A percentile compares a stretch with the other conserved stretches of the same genome.
phyloP scores from a whole-genome alignment of 2,113 vertebrate species.

The Chitala chitala region DNA sequence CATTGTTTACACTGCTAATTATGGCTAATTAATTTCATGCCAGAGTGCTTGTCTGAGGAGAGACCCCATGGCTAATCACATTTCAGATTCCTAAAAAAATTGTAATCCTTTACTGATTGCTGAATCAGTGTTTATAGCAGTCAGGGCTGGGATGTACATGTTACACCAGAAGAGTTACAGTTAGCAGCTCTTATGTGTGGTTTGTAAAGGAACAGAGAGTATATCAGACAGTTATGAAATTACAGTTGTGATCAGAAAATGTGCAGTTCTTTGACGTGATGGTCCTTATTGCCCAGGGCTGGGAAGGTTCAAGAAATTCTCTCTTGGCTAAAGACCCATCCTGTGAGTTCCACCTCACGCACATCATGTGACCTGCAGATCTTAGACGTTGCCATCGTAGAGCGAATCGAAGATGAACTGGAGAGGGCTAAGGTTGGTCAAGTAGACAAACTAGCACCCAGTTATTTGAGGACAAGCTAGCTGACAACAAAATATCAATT shows the following conservation, averaged over 20 bases:
- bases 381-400: slow-evolving; percentile 75
- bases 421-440: slow-evolving; percentile 72
- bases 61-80: no score
- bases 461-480: not conserved
- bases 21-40: no score
- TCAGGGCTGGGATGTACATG: no score
- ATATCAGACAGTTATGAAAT: no score
- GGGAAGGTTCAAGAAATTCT: slow-evolving; percentile 82
- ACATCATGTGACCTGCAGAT: slow-evolving; percentile 84
- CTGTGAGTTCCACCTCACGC: slow-evolving; percentile 72
- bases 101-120: no score
- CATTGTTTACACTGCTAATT: no score
- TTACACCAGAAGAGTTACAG: no score
- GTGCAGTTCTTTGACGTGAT: not conserved
- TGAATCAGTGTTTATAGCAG: no score
- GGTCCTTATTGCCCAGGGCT: slow-evolving; percentile 43
- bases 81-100: no score
- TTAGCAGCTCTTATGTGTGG: no score
- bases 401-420: slow-evolving; percentile 81
- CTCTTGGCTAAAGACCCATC: slow-evolving; percentile 77
- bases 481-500: not conserved
- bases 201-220: no score
- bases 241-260: not conserved
- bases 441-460: not conserved
- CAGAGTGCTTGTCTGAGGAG: no score